Percentiles rank a stretch among this genome's conserved stretches.
phyloP scores from a whole-genome alignment of 2,113 vertebrate genomes.

The Papio anubis region DNA sequence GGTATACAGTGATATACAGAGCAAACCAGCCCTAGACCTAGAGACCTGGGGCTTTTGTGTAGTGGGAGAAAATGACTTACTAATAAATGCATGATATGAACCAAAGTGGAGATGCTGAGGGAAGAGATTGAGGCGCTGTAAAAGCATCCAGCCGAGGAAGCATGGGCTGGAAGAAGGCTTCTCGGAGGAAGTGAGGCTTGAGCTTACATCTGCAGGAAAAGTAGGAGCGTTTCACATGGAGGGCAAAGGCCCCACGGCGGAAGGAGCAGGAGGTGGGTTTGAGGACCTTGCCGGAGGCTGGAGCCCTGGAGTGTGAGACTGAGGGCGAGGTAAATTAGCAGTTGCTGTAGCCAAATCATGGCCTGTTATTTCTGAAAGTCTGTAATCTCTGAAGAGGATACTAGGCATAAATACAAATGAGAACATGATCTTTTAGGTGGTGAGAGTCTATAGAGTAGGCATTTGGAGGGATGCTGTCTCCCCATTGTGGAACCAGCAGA shows the following conservation, averaged over 20 bases:
- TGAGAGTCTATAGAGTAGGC: rapidly evolving
- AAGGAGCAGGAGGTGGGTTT: background rate
- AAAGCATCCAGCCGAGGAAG: background rate
- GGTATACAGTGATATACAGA: background rate
- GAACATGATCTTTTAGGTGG: background rate
- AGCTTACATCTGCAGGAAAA: background rate
- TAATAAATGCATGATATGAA: background rate
- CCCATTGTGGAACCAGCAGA: background rate
- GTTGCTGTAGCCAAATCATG: background rate
- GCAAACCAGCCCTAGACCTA: background rate
- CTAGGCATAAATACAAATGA: background rate
- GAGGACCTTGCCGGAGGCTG: background rate
- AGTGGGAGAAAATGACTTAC: background rate
- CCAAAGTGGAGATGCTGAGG: background rate
- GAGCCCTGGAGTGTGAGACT: background rate
- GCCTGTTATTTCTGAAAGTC: background rate
- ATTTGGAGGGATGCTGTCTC: background rate
- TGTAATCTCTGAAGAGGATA: background rate
- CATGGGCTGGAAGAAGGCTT: background rate
- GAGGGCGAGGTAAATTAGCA: background rate
- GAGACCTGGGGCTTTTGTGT: background rate
- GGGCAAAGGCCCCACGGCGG: background rate
- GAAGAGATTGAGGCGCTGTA: background rate
- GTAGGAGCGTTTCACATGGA: background rate
- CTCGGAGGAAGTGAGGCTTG: background rate